These are phyloP conservation scores for Lasiurus cinereus DNA, from an alignment of 2,113 vertebrate genomes.

Conservation along the genomic window DNA sequence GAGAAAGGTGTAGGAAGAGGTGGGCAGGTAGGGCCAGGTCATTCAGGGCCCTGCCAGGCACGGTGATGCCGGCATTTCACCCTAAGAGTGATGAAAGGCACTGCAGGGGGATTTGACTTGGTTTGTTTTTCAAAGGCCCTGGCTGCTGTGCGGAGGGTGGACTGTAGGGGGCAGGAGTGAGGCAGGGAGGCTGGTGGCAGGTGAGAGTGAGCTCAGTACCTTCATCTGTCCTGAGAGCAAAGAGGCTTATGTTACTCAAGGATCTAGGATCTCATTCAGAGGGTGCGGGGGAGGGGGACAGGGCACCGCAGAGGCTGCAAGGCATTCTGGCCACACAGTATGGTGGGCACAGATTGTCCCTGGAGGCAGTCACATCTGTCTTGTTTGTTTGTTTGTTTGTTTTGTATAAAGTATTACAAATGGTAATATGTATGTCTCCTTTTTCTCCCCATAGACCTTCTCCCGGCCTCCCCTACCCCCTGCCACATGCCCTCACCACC, in stretches of 20 bases:
- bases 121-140: neutral
- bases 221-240: neutral
- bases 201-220: neutral
- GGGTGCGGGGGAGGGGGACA: neutral
- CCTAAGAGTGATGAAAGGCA: neutral
- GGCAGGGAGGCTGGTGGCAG: neutral
- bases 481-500: too few relatives aligned
- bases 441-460: too few relatives aligned
- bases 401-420: too few relatives aligned
- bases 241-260: neutral
- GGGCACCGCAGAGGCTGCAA: neutral
- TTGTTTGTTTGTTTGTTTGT: too few relatives aligned
- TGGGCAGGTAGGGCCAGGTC: neutral
- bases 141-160: neutral
- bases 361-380: neutral
- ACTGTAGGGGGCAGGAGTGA: constrained; percentile 51
- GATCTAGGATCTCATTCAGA: neutral
- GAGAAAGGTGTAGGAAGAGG: neutral
- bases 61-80: neutral
- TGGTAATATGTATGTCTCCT: too few relatives aligned
- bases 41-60: neutral
- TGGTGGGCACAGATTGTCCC: neutral
- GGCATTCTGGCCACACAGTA: neutral
- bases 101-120: neutral
- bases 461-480: too few relatives aligned